A percentile compares a stretch with the other conserved stretches of the same genome.
phyloP scores from a whole-genome alignment of 1,140 invertebrate genomes.

The Drosophila sp. region DNA sequence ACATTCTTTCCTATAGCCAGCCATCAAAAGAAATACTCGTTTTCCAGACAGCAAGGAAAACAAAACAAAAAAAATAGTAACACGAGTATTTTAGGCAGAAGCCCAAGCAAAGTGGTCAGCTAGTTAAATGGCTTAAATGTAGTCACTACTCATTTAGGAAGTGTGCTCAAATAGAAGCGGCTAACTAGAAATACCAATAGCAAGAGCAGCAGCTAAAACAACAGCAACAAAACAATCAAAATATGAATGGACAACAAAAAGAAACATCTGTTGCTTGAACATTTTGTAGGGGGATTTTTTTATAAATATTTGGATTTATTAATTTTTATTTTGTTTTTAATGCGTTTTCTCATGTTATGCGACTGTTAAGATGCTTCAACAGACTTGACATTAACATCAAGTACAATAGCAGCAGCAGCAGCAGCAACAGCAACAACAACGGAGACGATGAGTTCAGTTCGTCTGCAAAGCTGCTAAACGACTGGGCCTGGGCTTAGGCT shows the following conservation, averaged over 20 bases:
- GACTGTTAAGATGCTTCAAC: slow-evolving; percentile 55
- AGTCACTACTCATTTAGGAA: slow-evolving; percentile 42
- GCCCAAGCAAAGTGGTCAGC: slow-evolving; percentile 16
- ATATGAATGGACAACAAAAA: slow-evolving; percentile 5
- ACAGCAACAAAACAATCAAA: slow-evolving; percentile 7
- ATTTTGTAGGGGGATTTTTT: slow-evolving; percentile 18
- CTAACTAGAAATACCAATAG: slow-evolving; percentile 71
- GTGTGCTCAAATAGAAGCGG: slow-evolving; percentile 61
- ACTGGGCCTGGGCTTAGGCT: slow-evolving; percentile 23
- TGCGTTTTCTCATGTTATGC: slow-evolving; percentile 61
- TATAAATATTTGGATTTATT: slow-evolving; percentile 29
- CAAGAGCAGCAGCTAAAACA: slow-evolving; percentile 18
- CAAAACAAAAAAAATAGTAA: slow-evolving; percentile 24
- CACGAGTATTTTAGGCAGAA: slow-evolving; percentile 15
- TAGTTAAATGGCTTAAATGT: slow-evolving; percentile 10
- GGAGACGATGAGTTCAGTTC: slow-evolving; percentile 9
- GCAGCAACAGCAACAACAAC: neutral
- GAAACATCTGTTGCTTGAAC: neutral
- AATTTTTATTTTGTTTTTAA: slow-evolving; percentile 46
- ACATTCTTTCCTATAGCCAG: neutral
- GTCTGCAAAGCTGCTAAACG: slow-evolving; percentile 24
- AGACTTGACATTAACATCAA: slow-evolving; percentile 42
- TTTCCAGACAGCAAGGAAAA: slow-evolving; percentile 11
- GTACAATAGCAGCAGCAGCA: slow-evolving; percentile 34
- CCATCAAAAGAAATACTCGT: slow-evolving; percentile 28